Base-by-base conservation (phyloP, 2,113 vertebrate species). In the Gallinago undulata region DNA sequence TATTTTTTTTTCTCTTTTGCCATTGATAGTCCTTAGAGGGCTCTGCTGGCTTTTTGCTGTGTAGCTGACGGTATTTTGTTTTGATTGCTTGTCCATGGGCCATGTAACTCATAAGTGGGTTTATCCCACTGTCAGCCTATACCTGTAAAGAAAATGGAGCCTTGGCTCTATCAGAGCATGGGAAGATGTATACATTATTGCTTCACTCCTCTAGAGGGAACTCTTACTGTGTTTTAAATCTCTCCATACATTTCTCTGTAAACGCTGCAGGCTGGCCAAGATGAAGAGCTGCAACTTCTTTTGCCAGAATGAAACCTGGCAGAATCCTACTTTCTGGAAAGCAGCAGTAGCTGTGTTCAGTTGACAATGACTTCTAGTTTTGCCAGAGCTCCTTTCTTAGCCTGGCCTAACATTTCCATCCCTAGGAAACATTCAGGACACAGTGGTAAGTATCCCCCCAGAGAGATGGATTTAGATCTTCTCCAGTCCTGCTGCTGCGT, bases 181-280 rank as follows among this genome's bases (percentile, higher is more conserved):
- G 33, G 28, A 78, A 64, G 22, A 60, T 13, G 19, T 41, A 39
- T 48, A 59, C 30, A 16, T 74, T 92, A 35, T n/a, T 28, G 6
- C 19, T 96, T 91, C 53, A 25, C 16, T 90, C 96, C 96, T 93
- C 93, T 96, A 97, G 97, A 83, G 96, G 96, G 96, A 84, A 72
- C 85, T 94, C 86, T 93, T 76, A 84, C 67, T 39, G 43, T 84
- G 77, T 84, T 75, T 89, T 94, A 67, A 78, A 80, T 59, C 23
- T 35, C 33, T 78, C 33, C 25, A 4, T 27, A 12, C 12, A 13
- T 62, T 87, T 79, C 43, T 47, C 45, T 50, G 17, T 55, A 62
- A 79, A 45, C 14, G 17, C 47, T 66, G 28, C 27, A 22, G 30
- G 37, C 28, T 39, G 37, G 19, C 7, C 48, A 57, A 74, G 30